A percentile compares a stretch with the other conserved stretches of the same genome.
These are phyloP conservation scores for Ochropleura leucogaster DNA, from an alignment of 2,888 invertebrate genomes.

Conservation along the genomic window DNA sequence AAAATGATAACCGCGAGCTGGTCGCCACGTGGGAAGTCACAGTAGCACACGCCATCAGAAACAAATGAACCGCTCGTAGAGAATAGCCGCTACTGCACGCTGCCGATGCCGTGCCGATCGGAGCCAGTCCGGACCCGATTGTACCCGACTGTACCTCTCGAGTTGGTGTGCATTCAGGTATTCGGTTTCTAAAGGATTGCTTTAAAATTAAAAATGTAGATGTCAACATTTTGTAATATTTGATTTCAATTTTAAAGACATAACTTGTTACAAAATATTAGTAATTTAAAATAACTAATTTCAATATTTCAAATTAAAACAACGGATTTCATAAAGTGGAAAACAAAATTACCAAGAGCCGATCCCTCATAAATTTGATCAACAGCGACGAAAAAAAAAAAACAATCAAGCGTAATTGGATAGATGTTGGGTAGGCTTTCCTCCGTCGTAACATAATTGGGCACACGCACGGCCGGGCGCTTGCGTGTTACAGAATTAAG, in stretches of 20 bases:
- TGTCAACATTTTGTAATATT: neutral
- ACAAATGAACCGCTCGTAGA: neutral
- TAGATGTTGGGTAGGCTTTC: constrained; percentile 51
- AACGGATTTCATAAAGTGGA: constrained; percentile 49
- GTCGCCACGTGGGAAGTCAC: neutral
- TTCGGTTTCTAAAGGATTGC: neutral
- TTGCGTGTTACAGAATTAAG: constrained; percentile 58
- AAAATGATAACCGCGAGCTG: neutral
- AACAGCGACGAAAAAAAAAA: constrained; percentile 57
- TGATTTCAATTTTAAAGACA: neutral
- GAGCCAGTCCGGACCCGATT: neutral
- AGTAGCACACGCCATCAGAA: neutral
- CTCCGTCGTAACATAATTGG: constrained; percentile 63
- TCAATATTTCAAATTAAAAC: constrained; percentile 36
- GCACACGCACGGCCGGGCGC: constrained; percentile 51
- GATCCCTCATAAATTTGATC: constrained; percentile 61
- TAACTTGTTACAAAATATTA: constrained; percentile 8
- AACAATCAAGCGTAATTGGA: constrained; percentile 67
- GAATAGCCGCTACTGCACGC: neutral
- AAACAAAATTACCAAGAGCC: constrained; percentile 52
- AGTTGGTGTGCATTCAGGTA: too few relatives aligned
- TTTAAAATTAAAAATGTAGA: too few relatives aligned
- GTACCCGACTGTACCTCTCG: neutral
- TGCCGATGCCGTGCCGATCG: too few relatives aligned
- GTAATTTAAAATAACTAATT: neutral